Evolutionary conservation across 1,140 invertebrate species (phyloP), one percentile per base, ranked within the genome.

Genomic region (Meloidogyne exigua): DNA sequence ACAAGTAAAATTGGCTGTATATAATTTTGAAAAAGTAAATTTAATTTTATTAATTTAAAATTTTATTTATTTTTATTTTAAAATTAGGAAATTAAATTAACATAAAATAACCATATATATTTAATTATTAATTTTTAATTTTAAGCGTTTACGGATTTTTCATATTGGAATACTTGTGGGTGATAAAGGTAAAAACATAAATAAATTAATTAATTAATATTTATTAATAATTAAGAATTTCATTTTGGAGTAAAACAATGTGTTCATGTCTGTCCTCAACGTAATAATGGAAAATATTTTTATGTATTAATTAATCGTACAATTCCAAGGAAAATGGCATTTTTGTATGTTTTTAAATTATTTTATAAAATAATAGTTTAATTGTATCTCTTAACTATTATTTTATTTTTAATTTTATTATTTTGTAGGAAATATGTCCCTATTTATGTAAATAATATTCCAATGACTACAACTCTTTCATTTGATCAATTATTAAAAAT

Each of bases 261-360:
- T 9, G n/a, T 68, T 42, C 18, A 68, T 36, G 5, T 68, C 2
- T 68, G 66, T 10, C 28, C 28, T n/a, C 21, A 32, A 42, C n/a
- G n/a, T 13, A 68, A 68, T 68, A 42, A 68, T 42, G 66, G 66
- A 32, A 68, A 68, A 21, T 25, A 36, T 25, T 68, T 68, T 42
- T 68, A 1, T 42, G 66, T 68, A 18, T n/a, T 42, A 32, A 42
- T 68, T 68, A 36, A 42, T 32, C 15, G 10, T 68, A n/a, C 10
- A n/a, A 18, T 68, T 32, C 66, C 66, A n/a, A 25, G 66, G 21
- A 25, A 68, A 68, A 68, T 68, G 66, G 23, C 2, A 18, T 68
- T 68, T 68, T 18, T 68, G 66, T 68, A 42, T 18, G 66, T 23
- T 68, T 68, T 68, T 36, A n/a, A 7, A n/a, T n/a, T 15, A 67